phyloP scores from a whole-genome alignment of 1,140 invertebrate species.

The Tetraneura akinire region DNA sequence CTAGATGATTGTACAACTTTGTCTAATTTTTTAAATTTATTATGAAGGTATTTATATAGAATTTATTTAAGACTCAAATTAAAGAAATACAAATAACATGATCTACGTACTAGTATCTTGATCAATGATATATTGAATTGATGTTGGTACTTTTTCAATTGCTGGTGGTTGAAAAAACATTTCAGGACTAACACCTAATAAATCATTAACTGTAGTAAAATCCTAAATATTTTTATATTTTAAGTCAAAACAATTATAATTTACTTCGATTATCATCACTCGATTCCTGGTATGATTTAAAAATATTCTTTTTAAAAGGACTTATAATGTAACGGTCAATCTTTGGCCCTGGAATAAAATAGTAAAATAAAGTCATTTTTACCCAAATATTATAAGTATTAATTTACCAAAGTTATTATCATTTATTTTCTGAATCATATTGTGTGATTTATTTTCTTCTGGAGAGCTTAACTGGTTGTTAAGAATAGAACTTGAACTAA shows the following conservation, averaged over 20 bases:
- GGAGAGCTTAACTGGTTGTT: too few relatives aligned
- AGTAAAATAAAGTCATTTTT: neutral
- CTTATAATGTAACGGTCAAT: neutral
- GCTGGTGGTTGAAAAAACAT: neutral
- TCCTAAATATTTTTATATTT: neutral
- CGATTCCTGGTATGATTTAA: neutral
- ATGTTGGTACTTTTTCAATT: neutral
- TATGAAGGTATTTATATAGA: too few relatives aligned
- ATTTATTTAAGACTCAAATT: too few relatives aligned
- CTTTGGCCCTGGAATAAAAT: neutral
- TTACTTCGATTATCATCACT: neutral
- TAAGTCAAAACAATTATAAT: too few relatives aligned
- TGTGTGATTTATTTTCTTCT: too few relatives aligned
- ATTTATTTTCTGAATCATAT: neutral
- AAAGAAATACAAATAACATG: neutral
- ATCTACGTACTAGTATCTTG: neutral
- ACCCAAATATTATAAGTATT: neutral
- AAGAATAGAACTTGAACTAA: too few relatives aligned
- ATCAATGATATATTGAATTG: neutral
- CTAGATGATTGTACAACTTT: too few relatives aligned
- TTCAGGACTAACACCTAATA: neutral
- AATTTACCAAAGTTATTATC: slow-evolving; percentile 5
- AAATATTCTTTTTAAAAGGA: neutral
- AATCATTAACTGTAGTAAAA: neutral
- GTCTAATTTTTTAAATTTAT: too few relatives aligned